A percentile compares a stretch with the other conserved stretches of the same genome.
Conservation (phyloP, 2,797 vertebrate genomes). For the Acanthornis magna region DNA sequence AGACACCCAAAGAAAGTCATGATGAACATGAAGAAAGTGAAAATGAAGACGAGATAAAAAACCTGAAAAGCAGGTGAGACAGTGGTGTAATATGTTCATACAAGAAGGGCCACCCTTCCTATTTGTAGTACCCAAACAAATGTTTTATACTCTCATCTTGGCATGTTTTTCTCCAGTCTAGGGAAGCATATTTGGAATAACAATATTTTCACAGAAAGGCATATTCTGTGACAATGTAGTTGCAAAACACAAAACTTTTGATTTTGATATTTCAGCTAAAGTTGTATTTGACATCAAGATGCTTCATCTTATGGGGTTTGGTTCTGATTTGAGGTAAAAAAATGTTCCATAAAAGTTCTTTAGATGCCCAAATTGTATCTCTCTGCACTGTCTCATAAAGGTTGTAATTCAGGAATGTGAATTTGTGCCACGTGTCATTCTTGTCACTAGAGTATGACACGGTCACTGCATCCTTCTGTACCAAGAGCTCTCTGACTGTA, state of each 20-base stretch:
- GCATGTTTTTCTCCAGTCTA: neutral
- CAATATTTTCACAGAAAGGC: neutral
- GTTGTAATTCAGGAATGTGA: neutral
- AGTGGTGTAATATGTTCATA: neutral
- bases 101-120: neutral
- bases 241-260: neutral
- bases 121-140: neutral
- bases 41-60: constrained; percentile 68
- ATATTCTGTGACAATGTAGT: neutral
- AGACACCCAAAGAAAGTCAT: constrained; percentile 65
- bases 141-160: neutral
- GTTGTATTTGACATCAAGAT: neutral
- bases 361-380: neutral
- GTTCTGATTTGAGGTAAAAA: neutral
- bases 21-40: constrained; percentile 72
- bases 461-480: neutral
- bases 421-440: neutral
- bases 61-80: constrained; percentile 73
- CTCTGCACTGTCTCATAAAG: neutral
- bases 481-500: neutral
- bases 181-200: neutral
- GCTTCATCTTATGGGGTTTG: neutral
- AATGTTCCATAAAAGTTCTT: neutral
- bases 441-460: neutral
- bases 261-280: neutral